phyloP scores from a whole-genome alignment of 2,797 vertebrate genomes.

The Phylloscopus collybita region DNA sequence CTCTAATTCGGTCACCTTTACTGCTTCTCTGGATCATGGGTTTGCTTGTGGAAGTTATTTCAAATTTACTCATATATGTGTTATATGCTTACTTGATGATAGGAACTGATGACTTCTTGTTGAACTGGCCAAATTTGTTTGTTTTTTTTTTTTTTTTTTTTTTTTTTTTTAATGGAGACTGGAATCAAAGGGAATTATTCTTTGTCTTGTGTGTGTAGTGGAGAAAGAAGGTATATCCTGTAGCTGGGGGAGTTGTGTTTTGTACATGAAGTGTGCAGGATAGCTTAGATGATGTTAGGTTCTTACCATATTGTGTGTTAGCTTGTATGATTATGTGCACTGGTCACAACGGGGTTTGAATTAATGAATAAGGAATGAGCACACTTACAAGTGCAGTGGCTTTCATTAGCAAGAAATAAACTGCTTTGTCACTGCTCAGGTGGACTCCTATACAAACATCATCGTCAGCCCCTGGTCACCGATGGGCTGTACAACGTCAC shows the following conservation, averaged over 20 bases:
- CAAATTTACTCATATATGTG: not conserved
- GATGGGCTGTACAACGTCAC: slow-evolving; percentile 71
- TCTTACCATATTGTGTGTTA: not conserved
- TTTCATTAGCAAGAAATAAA: not conserved
- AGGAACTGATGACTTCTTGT: not conserved
- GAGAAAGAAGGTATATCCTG: not conserved
- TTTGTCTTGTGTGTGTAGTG: not conserved
- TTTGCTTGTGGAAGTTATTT: not conserved
- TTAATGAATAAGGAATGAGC: not conserved
- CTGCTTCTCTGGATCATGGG: not conserved
- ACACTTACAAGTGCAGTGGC: not conserved
- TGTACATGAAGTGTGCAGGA: not conserved
- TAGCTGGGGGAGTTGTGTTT: not conserved
- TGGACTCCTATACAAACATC: slow-evolving; percentile 81
- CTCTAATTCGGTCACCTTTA: not conserved
- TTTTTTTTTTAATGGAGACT: not conserved
- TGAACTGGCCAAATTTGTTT: not conserved
- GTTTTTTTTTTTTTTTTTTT: not conserved
- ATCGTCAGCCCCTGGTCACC: slow-evolving; percentile 84
- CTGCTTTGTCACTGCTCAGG: not conserved
- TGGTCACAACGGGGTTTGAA: not conserved
- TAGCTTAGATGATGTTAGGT: not conserved
- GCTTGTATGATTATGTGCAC: not conserved
- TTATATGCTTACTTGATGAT: not conserved
- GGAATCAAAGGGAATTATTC: not conserved